Evolutionary conservation across 1,140 invertebrate species (phyloP).

Genomic region (Oreohelix idahoensis): DNA sequence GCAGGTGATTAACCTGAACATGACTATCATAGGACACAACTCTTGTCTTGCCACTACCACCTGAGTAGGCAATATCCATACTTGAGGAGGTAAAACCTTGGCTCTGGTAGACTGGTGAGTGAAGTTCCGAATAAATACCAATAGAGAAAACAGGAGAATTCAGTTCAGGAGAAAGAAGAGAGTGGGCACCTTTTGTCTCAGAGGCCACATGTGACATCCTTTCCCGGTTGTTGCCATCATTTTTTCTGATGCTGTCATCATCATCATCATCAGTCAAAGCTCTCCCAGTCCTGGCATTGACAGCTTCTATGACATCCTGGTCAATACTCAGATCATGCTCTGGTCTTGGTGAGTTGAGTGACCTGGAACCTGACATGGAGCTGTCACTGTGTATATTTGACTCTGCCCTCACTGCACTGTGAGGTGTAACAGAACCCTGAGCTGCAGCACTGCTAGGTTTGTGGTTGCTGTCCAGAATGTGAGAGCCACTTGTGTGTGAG

Average conservation of each 20-base stretch:
- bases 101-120: constrained; percentile 23
- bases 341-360: constrained; percentile 58
- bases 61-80: constrained; percentile 24
- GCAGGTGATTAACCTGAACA: too few species aligned
- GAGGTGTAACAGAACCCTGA: constrained; percentile 39
- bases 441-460: not conserved
- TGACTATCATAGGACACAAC: too few species aligned
- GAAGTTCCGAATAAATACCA: constrained; percentile 34
- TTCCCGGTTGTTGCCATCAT: not conserved
- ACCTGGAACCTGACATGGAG: constrained; percentile 67
- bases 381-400: constrained; percentile 67
- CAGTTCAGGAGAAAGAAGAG: constrained; percentile 31
- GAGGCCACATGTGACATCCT: constrained; percentile 32
- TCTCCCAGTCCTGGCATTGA: constrained; percentile 45
- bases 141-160: constrained; percentile 40
- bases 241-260: constrained; percentile 7
- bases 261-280: constrained; percentile 36
- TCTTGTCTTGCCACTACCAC: not conserved
- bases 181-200: constrained; percentile 38
- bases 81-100: constrained; percentile 24
- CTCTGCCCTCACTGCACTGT: constrained; percentile 52
- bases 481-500: constrained; percentile 71
- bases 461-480: constrained; percentile 58
- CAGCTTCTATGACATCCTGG: constrained; percentile 43
- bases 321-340: constrained; percentile 49